Percentiles rank a stretch among this genome's conserved stretches.
Conservation (phyloP, 2,113 vertebrate genomes). For the Rhea pennata region DNA sequence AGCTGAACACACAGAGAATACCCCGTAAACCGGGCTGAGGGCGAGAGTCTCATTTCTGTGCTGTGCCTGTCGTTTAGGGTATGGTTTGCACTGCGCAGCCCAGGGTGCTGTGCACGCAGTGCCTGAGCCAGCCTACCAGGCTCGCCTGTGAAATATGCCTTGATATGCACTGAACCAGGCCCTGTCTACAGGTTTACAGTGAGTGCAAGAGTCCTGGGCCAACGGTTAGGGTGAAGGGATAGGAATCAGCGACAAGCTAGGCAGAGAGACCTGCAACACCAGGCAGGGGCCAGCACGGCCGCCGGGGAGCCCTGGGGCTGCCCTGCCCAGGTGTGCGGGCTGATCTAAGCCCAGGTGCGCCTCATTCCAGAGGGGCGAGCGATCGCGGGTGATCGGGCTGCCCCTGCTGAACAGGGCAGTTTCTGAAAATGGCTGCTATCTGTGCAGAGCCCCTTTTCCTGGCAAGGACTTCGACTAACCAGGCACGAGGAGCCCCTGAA, state of each 20-base stretch:
- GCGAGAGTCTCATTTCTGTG: not conserved
- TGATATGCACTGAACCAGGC: fast-evolving
- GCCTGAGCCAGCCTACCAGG: not conserved
- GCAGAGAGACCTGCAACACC: not conserved
- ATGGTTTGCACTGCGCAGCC: fast-evolving
- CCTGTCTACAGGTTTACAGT: fast-evolving
- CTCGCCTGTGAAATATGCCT: fast-evolving
- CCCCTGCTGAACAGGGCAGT: not conserved
- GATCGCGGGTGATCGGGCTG: fast-evolving
- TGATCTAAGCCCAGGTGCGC: not conserved
- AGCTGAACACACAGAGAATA: not conserved
- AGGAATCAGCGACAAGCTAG: too few species aligned
- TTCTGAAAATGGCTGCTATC: not conserved
- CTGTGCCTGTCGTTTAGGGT: fast-evolving
- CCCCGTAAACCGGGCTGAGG: not conserved
- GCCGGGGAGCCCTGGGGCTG: not conserved
- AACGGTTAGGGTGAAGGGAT: not conserved
- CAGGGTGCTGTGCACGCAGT: fast-evolving
- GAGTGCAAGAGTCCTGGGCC: not conserved
- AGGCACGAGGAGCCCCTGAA: too few species aligned
- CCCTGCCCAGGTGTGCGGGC: not conserved
- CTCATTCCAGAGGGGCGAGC: fast-evolving
- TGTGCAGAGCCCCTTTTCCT: not conserved
- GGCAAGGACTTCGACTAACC: not conserved
- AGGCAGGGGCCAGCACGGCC: not conserved